A percentile compares a stretch with the other conserved stretches of the same genome.
Conservation (phyloP, 2,888 invertebrate genomes). For the Drosophila kokeensis region DNA sequence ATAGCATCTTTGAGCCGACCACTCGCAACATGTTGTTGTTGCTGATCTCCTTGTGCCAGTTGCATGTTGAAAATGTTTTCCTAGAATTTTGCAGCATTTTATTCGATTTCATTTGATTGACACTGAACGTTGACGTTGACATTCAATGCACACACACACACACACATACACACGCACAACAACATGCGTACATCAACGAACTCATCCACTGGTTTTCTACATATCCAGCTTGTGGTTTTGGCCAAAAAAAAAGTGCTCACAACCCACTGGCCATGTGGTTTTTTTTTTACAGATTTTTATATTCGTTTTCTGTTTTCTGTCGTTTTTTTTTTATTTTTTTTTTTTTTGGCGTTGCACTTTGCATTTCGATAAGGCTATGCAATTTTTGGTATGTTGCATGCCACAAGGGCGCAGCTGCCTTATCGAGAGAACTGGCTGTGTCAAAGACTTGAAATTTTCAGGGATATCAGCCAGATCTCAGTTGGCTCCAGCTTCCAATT, state of each 20-base stretch:
- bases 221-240: constrained; percentile 69
- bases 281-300: constrained; percentile 27
- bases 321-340: constrained; percentile 26
- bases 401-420: constrained; percentile 31
- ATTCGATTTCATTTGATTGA: constrained; percentile 63
- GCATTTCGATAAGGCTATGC: constrained; percentile 52
- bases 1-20: not conserved
- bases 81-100: constrained; percentile 70
- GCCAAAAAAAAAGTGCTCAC: constrained; percentile 68
- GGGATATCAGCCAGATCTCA: not conserved
- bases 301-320: constrained; percentile 19
- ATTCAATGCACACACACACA: constrained; percentile 53
- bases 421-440: constrained; percentile 16
- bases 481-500: not conserved
- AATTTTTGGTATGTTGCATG: constrained; percentile 16
- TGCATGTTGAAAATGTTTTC: constrained; percentile 70
- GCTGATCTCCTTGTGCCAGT: constrained; percentile 69
- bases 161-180: constrained; percentile 13
- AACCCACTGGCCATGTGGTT: constrained; percentile 72
- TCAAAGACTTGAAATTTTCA: not conserved
- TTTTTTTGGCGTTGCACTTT: constrained; percentile 25
- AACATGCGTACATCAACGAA: constrained; percentile 13
- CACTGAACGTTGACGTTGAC: constrained; percentile 74
- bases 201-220: constrained; percentile 56
- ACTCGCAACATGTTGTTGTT: constrained; percentile 1